Percentiles rank a stretch among this genome's conserved stretches.
Evolutionary conservation across 2,888 invertebrate genomes (phyloP).

Genomic region (Linnaemya vulpina): DNA sequence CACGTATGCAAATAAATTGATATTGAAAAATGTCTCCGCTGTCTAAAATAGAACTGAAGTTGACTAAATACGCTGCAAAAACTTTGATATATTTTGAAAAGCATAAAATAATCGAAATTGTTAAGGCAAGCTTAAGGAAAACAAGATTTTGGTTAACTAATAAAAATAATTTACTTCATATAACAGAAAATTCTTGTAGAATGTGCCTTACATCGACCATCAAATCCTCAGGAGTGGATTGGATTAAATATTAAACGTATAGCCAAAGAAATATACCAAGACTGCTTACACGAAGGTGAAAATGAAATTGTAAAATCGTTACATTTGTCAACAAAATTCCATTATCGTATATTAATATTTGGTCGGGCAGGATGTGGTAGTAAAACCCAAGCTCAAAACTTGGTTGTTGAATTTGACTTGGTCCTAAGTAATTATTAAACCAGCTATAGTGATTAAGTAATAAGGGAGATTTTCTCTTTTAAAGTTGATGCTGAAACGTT

Average conservation of each 20-base stretch:
- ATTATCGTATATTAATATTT: slow-evolving; percentile 84
- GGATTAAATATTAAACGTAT: slow-evolving; percentile 76
- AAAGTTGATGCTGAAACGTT: slow-evolving; percentile 78
- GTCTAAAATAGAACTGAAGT: slow-evolving; percentile 73
- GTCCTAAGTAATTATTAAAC: slow-evolving; percentile 66
- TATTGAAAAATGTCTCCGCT: slow-evolving; percentile 73
- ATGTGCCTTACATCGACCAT: slow-evolving; percentile 72
- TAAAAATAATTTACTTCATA: neutral
- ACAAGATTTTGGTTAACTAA: neutral
- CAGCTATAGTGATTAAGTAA: neutral
- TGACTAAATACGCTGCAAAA: slow-evolving; percentile 76
- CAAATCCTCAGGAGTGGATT: slow-evolving; percentile 76
- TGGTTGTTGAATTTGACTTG: slow-evolving; percentile 84
- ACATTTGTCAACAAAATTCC: slow-evolving; percentile 75
- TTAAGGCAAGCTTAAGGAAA: slow-evolving; percentile 72
- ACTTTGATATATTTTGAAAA: slow-evolving; percentile 81
- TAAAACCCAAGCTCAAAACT: slow-evolving; percentile 84
- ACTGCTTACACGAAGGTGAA: slow-evolving; percentile 74
- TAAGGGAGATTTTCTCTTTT: neutral
- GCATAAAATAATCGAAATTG: slow-evolving; percentile 79
- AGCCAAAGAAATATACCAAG: slow-evolving; percentile 76
- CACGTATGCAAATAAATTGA: neutral
- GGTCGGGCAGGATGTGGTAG: slow-evolving; percentile 85
- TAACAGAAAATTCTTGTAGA: slow-evolving; percentile 76
- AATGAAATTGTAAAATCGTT: slow-evolving; percentile 71